Conservation (phyloP, 2,113 vertebrate genomes). For the Dromiciops gliroides region DNA sequence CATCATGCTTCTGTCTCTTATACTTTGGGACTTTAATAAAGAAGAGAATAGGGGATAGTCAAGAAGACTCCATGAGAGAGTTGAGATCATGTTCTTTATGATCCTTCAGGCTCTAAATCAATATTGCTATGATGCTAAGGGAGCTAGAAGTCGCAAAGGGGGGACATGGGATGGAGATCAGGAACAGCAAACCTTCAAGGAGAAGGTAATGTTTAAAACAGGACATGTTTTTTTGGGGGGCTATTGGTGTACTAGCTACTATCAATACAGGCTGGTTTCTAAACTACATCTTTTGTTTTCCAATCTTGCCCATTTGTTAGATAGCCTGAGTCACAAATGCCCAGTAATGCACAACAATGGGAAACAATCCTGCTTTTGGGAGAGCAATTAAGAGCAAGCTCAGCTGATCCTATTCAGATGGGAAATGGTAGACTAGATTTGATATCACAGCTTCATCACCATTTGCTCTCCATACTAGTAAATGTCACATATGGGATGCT, state of each 20-base stretch:
- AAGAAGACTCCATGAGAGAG: background rate
- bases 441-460: too few species aligned
- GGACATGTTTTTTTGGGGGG: background rate
- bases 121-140: background rate
- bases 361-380: background rate
- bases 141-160: background rate
- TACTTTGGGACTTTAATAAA: background rate
- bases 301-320: background rate
- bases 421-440: too few species aligned
- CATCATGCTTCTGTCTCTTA: background rate
- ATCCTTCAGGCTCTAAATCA: too few species aligned
- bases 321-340: background rate
- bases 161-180: background rate
- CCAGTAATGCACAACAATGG: background rate
- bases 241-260: background rate
- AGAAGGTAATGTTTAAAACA: background rate
- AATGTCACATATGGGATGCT: background rate
- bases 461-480: background rate
- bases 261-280: slow-evolving; percentile 9
- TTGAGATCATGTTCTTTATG: background rate
- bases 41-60: background rate
- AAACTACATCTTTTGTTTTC: slow-evolving; percentile 1
- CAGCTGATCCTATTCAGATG: too few species aligned
- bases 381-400: background rate
- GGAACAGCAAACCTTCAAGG: background rate